Evolutionary conservation across 2,888 invertebrate species (phyloP).

Genomic region (Hedychridium roseum): DNA sequence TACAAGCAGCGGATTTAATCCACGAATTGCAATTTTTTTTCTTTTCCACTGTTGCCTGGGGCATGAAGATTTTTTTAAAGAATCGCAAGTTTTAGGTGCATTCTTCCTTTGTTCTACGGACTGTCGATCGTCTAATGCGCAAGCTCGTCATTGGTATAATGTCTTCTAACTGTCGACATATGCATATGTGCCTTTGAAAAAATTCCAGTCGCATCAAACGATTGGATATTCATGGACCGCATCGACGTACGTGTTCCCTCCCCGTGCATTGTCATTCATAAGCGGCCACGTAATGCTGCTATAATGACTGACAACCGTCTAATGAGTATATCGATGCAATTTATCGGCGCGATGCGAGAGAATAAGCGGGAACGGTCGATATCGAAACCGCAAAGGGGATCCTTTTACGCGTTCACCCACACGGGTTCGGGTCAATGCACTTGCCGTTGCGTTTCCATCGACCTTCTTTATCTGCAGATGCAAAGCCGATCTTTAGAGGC

Average conservation of each 20-base stretch:
- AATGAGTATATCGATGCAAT: slow-evolving; percentile 28
- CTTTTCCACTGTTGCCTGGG: too few species aligned
- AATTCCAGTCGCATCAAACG: slow-evolving; percentile 17
- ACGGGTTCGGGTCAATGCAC: slow-evolving; percentile 1
- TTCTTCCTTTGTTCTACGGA: too few species aligned
- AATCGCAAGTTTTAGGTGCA: too few species aligned
- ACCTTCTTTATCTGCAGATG: slow-evolving; percentile 3
- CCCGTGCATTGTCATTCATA: slow-evolving; percentile 37
- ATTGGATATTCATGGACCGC: slow-evolving; percentile 15
- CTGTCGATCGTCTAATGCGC: too few species aligned
- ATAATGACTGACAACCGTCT: slow-evolving; percentile 28
- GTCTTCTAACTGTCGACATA: background rate
- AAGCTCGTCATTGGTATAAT: too few species aligned
- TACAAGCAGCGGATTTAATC: too few species aligned
- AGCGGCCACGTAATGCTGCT: slow-evolving; percentile 27
- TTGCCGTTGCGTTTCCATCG: slow-evolving; percentile 4
- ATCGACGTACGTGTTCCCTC: slow-evolving; percentile 27
- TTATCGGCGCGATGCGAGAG: background rate
- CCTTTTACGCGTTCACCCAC: slow-evolving; percentile 1
- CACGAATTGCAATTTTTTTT: too few species aligned
- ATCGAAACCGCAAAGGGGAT: background rate
- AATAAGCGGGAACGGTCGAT: background rate
- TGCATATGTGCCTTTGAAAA: slow-evolving; percentile 6
- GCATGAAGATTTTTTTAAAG: too few species aligned
- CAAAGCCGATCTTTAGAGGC: too few species aligned